Percentiles rank a stretch among this genome's conserved stretches.
phyloP scores from a whole-genome alignment of 2,888 invertebrate species.

The Encarsia formosa region DNA sequence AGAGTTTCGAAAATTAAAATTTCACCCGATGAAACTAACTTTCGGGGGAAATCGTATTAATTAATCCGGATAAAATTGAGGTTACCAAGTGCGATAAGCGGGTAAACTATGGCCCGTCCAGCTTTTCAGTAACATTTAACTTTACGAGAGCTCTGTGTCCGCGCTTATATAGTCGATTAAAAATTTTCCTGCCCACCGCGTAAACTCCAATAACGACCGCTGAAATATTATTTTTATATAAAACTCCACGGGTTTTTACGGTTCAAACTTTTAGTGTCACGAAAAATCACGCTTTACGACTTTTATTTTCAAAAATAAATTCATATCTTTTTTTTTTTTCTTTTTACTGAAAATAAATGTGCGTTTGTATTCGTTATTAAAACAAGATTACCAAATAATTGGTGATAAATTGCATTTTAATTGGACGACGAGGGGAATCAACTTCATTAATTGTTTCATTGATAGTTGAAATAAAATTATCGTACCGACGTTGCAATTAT shows the following conservation, averaged over 20 bases:
- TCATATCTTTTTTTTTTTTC: background rate
- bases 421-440: no score
- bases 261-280: no score
- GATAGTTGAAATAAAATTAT: no score
- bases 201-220: background rate
- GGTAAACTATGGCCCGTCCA: constrained; percentile 17
- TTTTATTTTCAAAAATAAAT: background rate
- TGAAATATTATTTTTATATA: background rate
- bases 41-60: constrained; percentile 20
- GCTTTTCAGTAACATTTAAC: constrained; percentile 19
- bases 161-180: constrained; percentile 20
- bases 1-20: constrained; percentile 23
- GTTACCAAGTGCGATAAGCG: constrained; percentile 16
- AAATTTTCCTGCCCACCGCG: constrained; percentile 4
- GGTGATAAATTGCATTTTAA: no score
- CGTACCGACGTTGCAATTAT: no score
- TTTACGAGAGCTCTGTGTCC: constrained; percentile 2
- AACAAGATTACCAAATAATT: no score
- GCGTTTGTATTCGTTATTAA: no score
- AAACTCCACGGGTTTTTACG: background rate
- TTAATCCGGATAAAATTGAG: constrained; percentile 24
- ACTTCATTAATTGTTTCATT: no score
- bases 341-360: no score
- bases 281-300: no score
- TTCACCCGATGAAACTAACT: background rate